These are phyloP conservation scores for Chauna torquata DNA, from an alignment of 2,113 vertebrate species.

Conservation along the genomic window DNA sequence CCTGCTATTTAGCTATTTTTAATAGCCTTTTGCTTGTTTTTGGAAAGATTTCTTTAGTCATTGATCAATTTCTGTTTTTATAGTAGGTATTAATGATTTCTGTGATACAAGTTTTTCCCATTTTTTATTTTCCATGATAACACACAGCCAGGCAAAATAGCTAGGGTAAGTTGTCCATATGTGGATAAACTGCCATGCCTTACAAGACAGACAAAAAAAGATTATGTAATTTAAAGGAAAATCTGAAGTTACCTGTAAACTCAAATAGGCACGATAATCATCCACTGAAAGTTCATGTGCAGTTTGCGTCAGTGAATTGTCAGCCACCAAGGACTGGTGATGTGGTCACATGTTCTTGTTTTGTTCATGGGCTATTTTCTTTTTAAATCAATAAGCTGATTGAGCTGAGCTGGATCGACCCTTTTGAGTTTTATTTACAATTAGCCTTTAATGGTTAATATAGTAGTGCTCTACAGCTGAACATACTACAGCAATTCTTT, in stretches of 20 bases:
- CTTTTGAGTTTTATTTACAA: constrained; percentile 58
- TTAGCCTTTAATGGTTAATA: constrained; percentile 31
- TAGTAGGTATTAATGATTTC: not conserved
- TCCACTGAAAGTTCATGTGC: not conserved
- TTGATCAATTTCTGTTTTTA: not conserved
- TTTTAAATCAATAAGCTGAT: constrained; percentile 61
- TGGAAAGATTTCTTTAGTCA: not conserved
- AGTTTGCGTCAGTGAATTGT: not conserved
- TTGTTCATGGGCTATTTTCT: constrained; percentile 27
- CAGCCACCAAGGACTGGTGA: not conserved
- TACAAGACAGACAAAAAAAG: not conserved
- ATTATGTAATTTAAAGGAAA: not conserved
- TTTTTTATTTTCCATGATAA: not conserved
- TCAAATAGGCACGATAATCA: not conserved
- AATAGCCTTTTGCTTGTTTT: not conserved
- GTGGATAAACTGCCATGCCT: not conserved
- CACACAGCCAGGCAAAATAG: not conserved
- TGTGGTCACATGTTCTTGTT: not conserved
- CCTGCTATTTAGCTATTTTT: not conserved
- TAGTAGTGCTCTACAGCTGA: not conserved
- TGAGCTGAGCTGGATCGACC: constrained; percentile 37
- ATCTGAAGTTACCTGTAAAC: not conserved
- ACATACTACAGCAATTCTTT: not conserved
- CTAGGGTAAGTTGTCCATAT: not conserved
- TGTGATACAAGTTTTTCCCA: rapidly evolving